These are phyloP conservation scores for Pemphigus obesinymphae DNA, from an alignment of 1,140 invertebrate species.

Conservation along the genomic window DNA sequence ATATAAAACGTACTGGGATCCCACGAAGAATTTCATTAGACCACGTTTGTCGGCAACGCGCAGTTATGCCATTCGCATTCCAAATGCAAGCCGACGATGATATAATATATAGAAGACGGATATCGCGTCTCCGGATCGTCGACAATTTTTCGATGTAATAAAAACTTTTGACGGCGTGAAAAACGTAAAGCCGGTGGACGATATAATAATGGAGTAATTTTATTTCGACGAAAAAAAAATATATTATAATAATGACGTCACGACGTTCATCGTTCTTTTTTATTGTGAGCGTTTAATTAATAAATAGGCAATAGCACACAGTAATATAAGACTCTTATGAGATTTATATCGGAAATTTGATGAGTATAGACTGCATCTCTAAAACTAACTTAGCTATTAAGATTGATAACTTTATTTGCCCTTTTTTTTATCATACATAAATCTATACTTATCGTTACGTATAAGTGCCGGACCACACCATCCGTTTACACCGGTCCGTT, in stretches of 20 bases:
- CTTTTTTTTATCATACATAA: too few relatives aligned
- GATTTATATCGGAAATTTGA: too few relatives aligned
- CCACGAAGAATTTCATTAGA: constrained; percentile 1
- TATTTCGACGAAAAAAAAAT: neutral
- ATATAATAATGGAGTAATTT: neutral
- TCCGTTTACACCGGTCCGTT: too few relatives aligned
- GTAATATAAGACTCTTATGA: too few relatives aligned
- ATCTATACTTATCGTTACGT: too few relatives aligned
- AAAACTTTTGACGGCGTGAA: neutral
- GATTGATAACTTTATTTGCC: too few relatives aligned
- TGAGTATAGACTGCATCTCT: too few relatives aligned
- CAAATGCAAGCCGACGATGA: neutral
- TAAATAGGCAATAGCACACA: too few relatives aligned
- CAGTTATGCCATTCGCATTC: constrained; percentile 2
- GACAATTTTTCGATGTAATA: neutral
- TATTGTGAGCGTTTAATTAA: too few relatives aligned
- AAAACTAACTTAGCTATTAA: too few relatives aligned
- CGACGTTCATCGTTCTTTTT: too few relatives aligned
- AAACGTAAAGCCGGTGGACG: neutral
- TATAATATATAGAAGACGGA: neutral
- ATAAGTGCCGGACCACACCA: too few relatives aligned
- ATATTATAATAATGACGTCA: neutral
- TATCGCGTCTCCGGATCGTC: neutral
- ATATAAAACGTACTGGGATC: neutral
- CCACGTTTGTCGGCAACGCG: neutral